Evolutionary conservation across 2,797 vertebrate species (phyloP), one percentile per base, ranked within the genome.

Genomic region (Oryzias dopingdopingensis): DNA sequence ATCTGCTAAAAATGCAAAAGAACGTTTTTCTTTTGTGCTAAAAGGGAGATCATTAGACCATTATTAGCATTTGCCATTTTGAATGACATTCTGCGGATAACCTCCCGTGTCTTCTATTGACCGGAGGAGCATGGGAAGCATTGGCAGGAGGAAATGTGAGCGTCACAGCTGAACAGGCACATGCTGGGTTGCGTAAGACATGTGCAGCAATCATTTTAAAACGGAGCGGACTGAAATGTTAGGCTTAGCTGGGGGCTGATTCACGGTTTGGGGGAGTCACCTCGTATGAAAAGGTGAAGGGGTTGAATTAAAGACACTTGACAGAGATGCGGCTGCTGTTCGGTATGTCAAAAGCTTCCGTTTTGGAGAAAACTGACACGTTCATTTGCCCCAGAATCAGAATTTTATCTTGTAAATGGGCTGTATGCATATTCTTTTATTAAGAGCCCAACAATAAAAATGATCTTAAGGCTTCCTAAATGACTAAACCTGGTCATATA

Each of bases 21-120:
- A 14, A 45, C 10, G 0, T 6, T 53, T 46, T 26, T 59, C 37
- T 60, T 29, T 23, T 10, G 51, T 37, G 13, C 10, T 37, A n/a
- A 63, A 63, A 54, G 26, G 8, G 15, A 42, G 16, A 61, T 46
- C 43, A 66, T 18, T 62, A 52, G 50, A 49, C 24, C 72, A 56
- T 49, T 22, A 56, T 77, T 59, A 66, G 15, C 69, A 65, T 50
- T 40, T 32, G 37, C 5, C 15, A 14, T 63, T 60, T 55, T 63
- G 74, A 73, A 40, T 67, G 61, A 68, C 49, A 49, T 29, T n/a
- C 50, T 46, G 56, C 51, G 52, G 50, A n/a, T 3, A 7, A 49
- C 2, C 26, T 49, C 56, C 47, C 53, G 60, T 10, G 18, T 56
- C 59, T 50, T 52, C 43, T 66, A 51, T 51, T 65, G 64, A 76